These are phyloP conservation scores for Mesoclemmys tuberculata DNA, from an alignment of 2,113 vertebrate genomes.

Conservation along the genomic window DNA sequence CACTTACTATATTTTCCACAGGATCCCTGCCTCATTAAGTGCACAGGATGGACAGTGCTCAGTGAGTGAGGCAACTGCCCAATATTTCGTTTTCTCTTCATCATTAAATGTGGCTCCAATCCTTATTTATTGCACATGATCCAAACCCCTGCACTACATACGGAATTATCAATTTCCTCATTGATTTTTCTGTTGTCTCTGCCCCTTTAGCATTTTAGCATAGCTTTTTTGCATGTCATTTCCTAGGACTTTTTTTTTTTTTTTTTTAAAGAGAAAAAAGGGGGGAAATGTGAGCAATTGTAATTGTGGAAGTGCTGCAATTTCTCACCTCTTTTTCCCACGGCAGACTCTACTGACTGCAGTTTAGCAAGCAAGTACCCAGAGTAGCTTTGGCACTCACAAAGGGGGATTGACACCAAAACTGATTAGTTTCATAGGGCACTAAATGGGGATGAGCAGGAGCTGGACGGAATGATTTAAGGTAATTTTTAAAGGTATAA, in stretches of 20 bases:
- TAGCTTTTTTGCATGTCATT: background rate
- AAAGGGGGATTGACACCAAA: no score
- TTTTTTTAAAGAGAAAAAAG: no score
- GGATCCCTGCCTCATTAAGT: background rate
- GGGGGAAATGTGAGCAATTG: background rate
- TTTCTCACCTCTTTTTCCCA: background rate
- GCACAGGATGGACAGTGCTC: constrained; percentile 13
- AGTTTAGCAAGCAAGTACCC: background rate
- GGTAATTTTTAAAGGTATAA: no score
- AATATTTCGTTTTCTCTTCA: background rate
- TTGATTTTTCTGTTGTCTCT: background rate
- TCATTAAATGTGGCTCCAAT: background rate
- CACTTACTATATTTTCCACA: no score
- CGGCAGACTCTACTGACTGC: background rate
- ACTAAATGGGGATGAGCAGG: no score
- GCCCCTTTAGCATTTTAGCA: background rate
- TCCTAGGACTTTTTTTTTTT: background rate
- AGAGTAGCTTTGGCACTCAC: no score
- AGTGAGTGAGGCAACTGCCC: constrained; percentile 15
- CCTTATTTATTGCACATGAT: background rate
- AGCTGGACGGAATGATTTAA: no score
- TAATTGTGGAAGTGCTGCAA: background rate
- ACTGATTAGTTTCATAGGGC: no score
- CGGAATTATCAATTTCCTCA: background rate
- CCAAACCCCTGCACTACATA: background rate